These are phyloP conservation scores for Diarsia rubi DNA, from an alignment of 2,888 invertebrate species.

Conservation along the genomic window DNA sequence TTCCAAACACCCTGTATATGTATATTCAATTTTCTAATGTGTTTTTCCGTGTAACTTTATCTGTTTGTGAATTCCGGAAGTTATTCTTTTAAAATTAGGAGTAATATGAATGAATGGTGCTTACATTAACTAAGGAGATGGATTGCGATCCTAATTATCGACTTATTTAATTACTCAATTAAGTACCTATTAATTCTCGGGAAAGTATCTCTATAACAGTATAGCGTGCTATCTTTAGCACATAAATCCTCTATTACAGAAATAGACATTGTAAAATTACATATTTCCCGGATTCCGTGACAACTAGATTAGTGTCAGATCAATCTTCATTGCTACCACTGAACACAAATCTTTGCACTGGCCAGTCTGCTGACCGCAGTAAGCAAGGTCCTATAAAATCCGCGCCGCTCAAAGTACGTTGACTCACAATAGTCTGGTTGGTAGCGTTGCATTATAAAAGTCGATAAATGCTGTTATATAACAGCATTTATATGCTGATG, in stretches of 20 bases:
- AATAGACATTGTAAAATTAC: neutral
- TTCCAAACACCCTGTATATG: too few species aligned
- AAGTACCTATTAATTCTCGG: neutral
- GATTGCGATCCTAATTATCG: neutral
- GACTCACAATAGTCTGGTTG: too few species aligned
- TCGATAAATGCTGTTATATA: too few species aligned
- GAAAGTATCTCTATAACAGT: neutral
- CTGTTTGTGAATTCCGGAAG: neutral
- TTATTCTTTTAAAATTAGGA: too few species aligned
- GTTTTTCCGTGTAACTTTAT: neutral
- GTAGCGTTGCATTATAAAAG: too few species aligned
- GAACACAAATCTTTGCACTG: neutral
- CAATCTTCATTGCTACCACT: slow-evolving; percentile 32
- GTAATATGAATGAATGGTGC: too few species aligned
- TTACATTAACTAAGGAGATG: too few species aligned
- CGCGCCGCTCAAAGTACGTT: too few species aligned
- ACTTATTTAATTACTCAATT: neutral
- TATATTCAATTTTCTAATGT: neutral
- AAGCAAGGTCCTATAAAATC: neutral
- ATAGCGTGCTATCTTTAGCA: neutral
- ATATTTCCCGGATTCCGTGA: neutral
- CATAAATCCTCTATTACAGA: neutral
- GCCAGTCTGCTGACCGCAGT: neutral
- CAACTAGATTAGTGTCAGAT: slow-evolving; percentile 26
- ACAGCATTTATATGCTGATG: too few species aligned